phyloP scores from a whole-genome alignment of 2,888 invertebrate species.

The Athetis lepigone region DNA sequence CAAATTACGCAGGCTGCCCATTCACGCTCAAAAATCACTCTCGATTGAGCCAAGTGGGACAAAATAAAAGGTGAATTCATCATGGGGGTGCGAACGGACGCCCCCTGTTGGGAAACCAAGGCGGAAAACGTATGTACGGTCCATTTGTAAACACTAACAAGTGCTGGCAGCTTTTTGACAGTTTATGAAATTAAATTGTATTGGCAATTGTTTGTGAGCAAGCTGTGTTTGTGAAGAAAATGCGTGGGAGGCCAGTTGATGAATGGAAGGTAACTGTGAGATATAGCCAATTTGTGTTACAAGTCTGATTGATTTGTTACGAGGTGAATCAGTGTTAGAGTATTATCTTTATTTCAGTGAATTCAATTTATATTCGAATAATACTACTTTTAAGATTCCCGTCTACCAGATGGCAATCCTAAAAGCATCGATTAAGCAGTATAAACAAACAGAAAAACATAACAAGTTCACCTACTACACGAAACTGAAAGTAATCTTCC shows the following conservation, averaged over 20 bases:
- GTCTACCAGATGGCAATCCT: no score
- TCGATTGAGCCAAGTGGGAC: slow-evolving; percentile 89
- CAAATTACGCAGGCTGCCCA: slow-evolving; percentile 88
- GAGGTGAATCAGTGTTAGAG: no score
- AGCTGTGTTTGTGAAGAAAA: slow-evolving; percentile 48
- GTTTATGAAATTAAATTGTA: slow-evolving; percentile 87
- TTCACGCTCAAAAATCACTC: slow-evolving; percentile 90
- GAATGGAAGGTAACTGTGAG: slow-evolving; percentile 39
- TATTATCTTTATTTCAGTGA: no score
- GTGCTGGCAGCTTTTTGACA: slow-evolving; percentile 86
- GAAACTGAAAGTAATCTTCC: slow-evolving; percentile 2
- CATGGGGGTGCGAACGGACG: slow-evolving; percentile 83
- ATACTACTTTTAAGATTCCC: no score
- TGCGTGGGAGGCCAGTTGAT: slow-evolving; percentile 44
- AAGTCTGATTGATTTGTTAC: slow-evolving; percentile 37
- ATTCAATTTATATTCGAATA: no score
- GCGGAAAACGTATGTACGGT: slow-evolving; percentile 89
- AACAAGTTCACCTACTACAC: background rate
- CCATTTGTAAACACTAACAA: slow-evolving; percentile 88
- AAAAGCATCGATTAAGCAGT: no score
- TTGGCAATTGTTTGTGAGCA: slow-evolving; percentile 74
- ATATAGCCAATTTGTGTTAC: slow-evolving; percentile 48
- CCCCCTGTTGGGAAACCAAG: slow-evolving; percentile 83
- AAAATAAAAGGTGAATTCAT: slow-evolving; percentile 89
- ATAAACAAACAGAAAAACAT: no score